Evolutionary conservation across 2,797 vertebrate species (phyloP), one percentile per base, ranked within the genome.

Genomic region (Dendrocincla fuliginosa): DNA sequence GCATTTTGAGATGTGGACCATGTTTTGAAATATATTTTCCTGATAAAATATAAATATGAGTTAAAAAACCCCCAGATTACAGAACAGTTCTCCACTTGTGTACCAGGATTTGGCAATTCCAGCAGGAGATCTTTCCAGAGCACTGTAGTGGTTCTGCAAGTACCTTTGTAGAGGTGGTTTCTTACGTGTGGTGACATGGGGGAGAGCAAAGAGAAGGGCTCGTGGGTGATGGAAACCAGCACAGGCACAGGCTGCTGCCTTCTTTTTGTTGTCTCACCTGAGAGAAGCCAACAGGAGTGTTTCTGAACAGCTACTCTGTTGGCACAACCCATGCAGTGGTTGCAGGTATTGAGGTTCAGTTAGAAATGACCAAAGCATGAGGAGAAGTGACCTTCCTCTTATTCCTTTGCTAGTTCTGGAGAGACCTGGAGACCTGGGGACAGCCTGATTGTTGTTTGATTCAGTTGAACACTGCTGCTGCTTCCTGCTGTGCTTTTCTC

Each of bases 401-500:
- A 19, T 1, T 76, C 55, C 49, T 71, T 59, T 78, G 6, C 44
- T 16, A 35, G 53, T 39, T 78, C 35, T 71, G 67, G 22, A n/a
- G 56, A 24, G 8, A 27, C 28, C 6, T 25, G 22, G 57, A 70
- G 60, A 47, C 18, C 25, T 57, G 25, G 56, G 73, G 47, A 22
- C 4, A 6, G 10, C 11, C 41, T 15, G 15, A 33, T 6, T 71
- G 15, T 35, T 20, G 1, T 46, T 80, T 63, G 30, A 52, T 76
- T 46, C n/a, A 42, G 30, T 24, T 44, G 12, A 20, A 59, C n/a
- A 9, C 32, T 0, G 0, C 4, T 1, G 5, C 44, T 53, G 11
- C 24, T 87, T 41, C 22, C 53, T 78, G 33, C 56, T 85, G 10
- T 47, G 56, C 71, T 83, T 64, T 70, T 28, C 84, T 57, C 69